A percentile compares a stretch with the other conserved stretches of the same genome.
phyloP scores from a whole-genome alignment of 2,888 invertebrate species.

The Augiades crinisus region DNA sequence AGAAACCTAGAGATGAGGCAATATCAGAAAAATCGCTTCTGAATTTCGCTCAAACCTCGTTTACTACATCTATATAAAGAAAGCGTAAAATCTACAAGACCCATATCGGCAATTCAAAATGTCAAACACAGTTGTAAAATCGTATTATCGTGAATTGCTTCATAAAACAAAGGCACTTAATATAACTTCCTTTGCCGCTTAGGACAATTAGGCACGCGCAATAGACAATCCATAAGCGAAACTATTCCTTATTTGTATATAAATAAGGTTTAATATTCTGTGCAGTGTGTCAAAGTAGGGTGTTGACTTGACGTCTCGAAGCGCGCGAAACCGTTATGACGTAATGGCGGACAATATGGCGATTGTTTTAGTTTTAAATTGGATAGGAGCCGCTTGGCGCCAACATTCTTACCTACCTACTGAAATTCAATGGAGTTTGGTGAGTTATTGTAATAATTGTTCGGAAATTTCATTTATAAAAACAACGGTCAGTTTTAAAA shows the following conservation, averaged over 20 bases:
- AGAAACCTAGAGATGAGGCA: too few relatives aligned
- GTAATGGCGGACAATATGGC: constrained; percentile 33
- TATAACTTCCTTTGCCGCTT: constrained; percentile 19
- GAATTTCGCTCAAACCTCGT: too few relatives aligned
- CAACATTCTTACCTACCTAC: too few relatives aligned
- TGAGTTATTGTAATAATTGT: background rate
- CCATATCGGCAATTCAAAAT: too few relatives aligned
- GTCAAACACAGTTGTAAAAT: too few relatives aligned
- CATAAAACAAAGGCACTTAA: constrained; percentile 19
- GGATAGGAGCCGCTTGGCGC: constrained; percentile 19
- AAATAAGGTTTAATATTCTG: background rate
- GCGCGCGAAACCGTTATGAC: constrained; percentile 36
- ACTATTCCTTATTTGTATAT: background rate
- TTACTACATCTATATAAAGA: too few relatives aligned
- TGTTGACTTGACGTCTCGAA: constrained; percentile 2
- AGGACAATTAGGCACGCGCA: constrained; percentile 23
- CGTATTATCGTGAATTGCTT: constrained; percentile 11
- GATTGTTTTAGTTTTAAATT: constrained; percentile 18
- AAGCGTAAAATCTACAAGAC: too few relatives aligned
- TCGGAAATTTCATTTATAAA: background rate
- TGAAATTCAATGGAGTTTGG: too few relatives aligned
- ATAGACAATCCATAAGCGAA: background rate
- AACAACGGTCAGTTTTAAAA: too few relatives aligned
- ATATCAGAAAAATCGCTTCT: too few relatives aligned
- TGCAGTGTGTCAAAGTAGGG: background rate